Evolutionary conservation across 2,113 vertebrate genomes (phyloP), one percentile per base, ranked within the genome.

Genomic region (Aramus guarauna): DNA sequence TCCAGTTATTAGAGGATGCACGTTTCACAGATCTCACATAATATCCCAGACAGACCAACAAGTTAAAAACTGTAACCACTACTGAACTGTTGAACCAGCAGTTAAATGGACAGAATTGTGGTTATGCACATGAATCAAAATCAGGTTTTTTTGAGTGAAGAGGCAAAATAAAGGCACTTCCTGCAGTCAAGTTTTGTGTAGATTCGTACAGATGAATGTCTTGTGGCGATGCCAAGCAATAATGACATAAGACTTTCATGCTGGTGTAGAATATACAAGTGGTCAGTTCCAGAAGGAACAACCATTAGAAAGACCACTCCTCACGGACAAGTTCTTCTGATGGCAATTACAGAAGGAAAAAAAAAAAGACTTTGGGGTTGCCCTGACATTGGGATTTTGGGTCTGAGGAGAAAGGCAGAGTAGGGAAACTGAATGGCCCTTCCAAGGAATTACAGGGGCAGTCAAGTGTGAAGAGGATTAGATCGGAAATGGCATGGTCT

Each of bases 221-320:
- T 69, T n/a, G 6, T 43, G 39, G 58, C 0, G 0, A 59, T 2
- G 2, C 14, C 58, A 56, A 75, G 56, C 5, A 39, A 16, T 13
- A 86, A 43, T 8, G 32, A 56, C 3, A 0, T 9, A 55, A 37
- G 26, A 48, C 30, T 59, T 88, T 32, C 36, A 56, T 12, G 22
- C 15, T 72, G 15, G 17, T 56, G 10, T 39, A 69, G 53, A 77
- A 73, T 9, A 50, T 4, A 67, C 5, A 41, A 55, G 20, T 8
- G 6, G 23, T 27, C 34, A 59, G 29, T 77, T 66, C 39, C 4
- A 5, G 55, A 80, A 71, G 34, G 22, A 80, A 63, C 4, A 67
- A 45, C 34, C 32, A 41, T 53, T 50, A 77, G 37, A 53, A 83
- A 80, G 23, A 88, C 5, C 4, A 0, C 59, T 67, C 26, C 47